Evolutionary conservation across 2,797 vertebrate genomes (phyloP).

Genomic region (Rhynchotus rufescens): DNA sequence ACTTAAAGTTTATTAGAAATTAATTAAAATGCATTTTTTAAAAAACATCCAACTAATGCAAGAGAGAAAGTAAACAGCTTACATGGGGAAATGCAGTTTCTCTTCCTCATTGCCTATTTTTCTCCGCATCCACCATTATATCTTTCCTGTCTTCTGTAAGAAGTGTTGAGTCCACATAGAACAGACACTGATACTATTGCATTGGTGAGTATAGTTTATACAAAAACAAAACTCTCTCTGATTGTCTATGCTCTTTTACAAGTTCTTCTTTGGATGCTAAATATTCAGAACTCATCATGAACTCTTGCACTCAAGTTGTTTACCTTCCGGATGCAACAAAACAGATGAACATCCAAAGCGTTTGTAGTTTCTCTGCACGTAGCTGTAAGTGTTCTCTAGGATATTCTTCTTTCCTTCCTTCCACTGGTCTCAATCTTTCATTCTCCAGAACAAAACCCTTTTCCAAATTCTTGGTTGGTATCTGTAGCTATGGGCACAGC

Average conservation of each 20-base stretch:
- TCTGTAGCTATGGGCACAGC: conserved; percentile 23
- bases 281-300: background rate
- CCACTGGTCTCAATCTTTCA: background rate
- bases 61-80: background rate
- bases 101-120: background rate
- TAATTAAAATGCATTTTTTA: background rate
- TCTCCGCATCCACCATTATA: background rate
- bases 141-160: background rate
- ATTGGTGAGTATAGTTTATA: background rate
- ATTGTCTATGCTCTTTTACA: background rate
- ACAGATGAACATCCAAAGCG: background rate
- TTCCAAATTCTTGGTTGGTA: background rate
- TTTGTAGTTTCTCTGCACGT: background rate
- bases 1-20: background rate
- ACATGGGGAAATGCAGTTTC: background rate
- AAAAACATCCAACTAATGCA: background rate
- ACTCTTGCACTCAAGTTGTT: background rate
- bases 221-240: background rate
- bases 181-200: background rate
- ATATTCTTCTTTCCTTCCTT: background rate
- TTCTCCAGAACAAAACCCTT: background rate
- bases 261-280: background rate
- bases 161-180: background rate
- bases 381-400: background rate
- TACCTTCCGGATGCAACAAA: background rate